A percentile compares a stretch with the other conserved stretches of the same genome.
Conservation (phyloP, 2,888 invertebrate species). For the Syrista parreyssii region DNA sequence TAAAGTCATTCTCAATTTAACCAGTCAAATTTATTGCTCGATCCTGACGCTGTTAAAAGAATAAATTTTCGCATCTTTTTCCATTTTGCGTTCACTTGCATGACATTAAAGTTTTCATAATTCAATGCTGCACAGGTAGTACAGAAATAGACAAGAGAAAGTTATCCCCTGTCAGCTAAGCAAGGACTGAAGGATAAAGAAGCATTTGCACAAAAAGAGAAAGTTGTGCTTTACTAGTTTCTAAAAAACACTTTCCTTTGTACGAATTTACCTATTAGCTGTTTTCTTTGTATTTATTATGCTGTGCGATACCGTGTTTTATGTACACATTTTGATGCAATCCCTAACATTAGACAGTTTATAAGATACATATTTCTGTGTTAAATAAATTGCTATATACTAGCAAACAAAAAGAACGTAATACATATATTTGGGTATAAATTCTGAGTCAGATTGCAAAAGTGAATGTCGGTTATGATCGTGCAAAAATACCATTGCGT, state of each 20-base stretch:
- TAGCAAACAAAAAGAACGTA: not conserved
- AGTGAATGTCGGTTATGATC: not conserved
- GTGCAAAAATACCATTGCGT: too few relatives aligned
- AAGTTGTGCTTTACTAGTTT: not conserved
- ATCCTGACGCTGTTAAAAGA: not conserved
- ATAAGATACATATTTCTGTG: too few relatives aligned
- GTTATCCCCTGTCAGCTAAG: not conserved
- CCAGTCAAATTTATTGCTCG: not conserved
- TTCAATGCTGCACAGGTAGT: not conserved
- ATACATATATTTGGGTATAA: not conserved
- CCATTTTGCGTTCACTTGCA: not conserved
- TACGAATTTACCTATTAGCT: not conserved
- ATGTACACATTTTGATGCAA: not conserved
- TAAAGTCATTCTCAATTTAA: not conserved
- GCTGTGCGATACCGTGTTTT: not conserved
- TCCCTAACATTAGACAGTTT: too few relatives aligned
- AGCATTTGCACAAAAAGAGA: not conserved
- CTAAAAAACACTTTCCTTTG: not conserved
- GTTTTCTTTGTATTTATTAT: not conserved
- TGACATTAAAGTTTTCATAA: not conserved
- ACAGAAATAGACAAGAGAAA: not conserved
- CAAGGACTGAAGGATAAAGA: not conserved
- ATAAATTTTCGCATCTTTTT: not conserved
- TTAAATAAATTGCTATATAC: too few relatives aligned
- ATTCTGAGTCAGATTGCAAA: not conserved